These are phyloP conservation scores for Prosopocoilus inquinatus DNA, from an alignment of 2,888 invertebrate genomes.

Conservation along the genomic window DNA sequence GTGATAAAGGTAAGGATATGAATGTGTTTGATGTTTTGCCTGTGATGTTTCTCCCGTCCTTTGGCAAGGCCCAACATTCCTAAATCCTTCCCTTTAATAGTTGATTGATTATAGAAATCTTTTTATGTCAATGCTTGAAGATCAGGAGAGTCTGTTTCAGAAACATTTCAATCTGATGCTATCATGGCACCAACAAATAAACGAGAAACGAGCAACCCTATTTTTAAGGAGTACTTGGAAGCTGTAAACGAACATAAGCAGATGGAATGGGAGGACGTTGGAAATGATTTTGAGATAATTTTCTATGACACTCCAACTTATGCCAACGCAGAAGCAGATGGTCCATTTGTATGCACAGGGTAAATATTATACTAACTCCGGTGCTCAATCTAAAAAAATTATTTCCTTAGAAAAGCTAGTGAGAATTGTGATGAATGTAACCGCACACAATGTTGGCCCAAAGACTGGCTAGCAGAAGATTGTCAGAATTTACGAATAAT, in stretches of 20 bases:
- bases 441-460: constrained; percentile 84
- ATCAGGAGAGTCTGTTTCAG: background rate
- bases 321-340: constrained; percentile 49
- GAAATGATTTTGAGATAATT: constrained; percentile 62
- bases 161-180: background rate
- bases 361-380: constrained; percentile 30
- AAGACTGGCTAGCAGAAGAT: constrained; percentile 89
- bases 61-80: background rate
- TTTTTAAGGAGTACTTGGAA: constrained; percentile 47
- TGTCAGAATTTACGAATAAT: constrained; percentile 72
- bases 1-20: constrained; percentile 42
- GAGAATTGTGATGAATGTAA: constrained; percentile 10
- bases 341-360: constrained; percentile 54
- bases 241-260: constrained; percentile 58
- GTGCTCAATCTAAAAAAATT: background rate
- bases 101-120: background rate
- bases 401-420: constrained; percentile 12
- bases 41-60: background rate
- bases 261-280: constrained; percentile 57
- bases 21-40: constrained; percentile 15
- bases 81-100: background rate
- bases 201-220: constrained; percentile 26
- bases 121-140: background rate
- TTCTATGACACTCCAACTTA: constrained; percentile 63
- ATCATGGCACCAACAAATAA: background rate